phyloP scores from a whole-genome alignment of 2,797 vertebrate genomes.

The Karalla daura region DNA sequence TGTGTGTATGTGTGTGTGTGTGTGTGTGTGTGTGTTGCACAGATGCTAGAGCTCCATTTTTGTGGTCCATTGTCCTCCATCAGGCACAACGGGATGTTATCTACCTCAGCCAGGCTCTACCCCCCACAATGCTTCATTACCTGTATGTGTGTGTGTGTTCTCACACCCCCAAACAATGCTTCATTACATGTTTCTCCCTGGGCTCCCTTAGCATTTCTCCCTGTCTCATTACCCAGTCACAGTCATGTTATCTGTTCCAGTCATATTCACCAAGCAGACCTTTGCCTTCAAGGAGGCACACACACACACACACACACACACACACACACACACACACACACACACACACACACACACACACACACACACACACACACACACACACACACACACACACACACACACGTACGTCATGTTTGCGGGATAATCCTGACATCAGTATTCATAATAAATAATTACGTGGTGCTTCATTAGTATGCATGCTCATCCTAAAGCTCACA shows the following conservation, averaged over 20 bases:
- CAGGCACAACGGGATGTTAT: conserved; percentile 79
- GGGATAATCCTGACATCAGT: conserved; percentile 13
- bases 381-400: conserved; percentile 17
- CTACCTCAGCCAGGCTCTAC: conserved; percentile 75
- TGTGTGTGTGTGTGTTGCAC: conserved; percentile 40
- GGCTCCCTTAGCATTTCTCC: conserved; percentile 65
- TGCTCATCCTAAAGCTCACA: background rate
- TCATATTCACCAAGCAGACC: conserved; percentile 71
- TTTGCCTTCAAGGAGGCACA: conserved; percentile 40
- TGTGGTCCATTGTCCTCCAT: conserved; percentile 76
- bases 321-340: conserved; percentile 10
- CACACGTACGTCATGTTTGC: conserved; percentile 4
- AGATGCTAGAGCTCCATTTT: conserved; percentile 63
- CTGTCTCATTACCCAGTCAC: conserved; percentile 68
- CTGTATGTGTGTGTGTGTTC: conserved; percentile 46
- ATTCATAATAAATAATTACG: conserved; percentile 21
- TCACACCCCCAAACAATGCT: conserved; percentile 68
- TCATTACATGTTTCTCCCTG: conserved; percentile 68
- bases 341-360: conserved; percentile 4
- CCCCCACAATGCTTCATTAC: conserved; percentile 79
- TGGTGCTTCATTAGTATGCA: conserved; percentile 10
- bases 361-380: conserved; percentile 11
- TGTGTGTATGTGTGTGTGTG: conserved; percentile 19
- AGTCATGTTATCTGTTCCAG: conserved; percentile 64
- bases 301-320: conserved; percentile 17